These are phyloP conservation scores for Romanogobio albipinnatus DNA, from an alignment of 2,113 vertebrate genomes.

Conservation along the genomic window DNA sequence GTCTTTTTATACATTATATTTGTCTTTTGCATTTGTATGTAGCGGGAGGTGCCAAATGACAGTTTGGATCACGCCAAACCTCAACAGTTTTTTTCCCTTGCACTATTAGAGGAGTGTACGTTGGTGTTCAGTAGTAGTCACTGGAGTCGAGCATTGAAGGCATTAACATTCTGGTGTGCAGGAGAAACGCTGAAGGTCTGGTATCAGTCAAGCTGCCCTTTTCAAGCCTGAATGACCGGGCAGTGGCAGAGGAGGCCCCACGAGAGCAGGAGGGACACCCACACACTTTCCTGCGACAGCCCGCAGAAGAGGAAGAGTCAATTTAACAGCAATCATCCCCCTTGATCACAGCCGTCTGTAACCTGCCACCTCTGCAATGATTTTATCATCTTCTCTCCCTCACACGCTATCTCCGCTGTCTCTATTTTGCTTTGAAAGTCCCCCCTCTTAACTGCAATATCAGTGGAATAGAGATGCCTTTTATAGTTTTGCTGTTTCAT, in stretches of 20 bases:
- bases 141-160: neutral
- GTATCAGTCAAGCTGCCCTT: conserved; percentile 67
- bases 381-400: conserved; percentile 71
- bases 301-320: conserved; percentile 66
- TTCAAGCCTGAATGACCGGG: conserved; percentile 62
- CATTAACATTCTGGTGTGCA: conserved; percentile 64
- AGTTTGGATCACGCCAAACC: neutral
- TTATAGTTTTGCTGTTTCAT: neutral
- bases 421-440: conserved; percentile 29
- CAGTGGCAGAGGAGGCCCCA: conserved; percentile 55
- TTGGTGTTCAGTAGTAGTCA: neutral
- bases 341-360: conserved; percentile 72
- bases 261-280: conserved; percentile 8
- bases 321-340: conserved; percentile 73
- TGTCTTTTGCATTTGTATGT: too few species aligned
- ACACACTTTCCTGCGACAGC: conserved; percentile 22
- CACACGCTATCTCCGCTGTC: conserved; percentile 36
- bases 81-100: neutral
- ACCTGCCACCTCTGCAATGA: conserved; percentile 78
- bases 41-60: neutral
- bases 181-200: conserved; percentile 61
- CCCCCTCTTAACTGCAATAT: conserved; percentile 12
- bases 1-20: too few species aligned
- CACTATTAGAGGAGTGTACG: neutral
- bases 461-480: neutral